Evolutionary conservation across 2,113 vertebrate species (phyloP), one percentile per base, ranked within the genome.

Genomic region (Tiliqua scincoides): DNA sequence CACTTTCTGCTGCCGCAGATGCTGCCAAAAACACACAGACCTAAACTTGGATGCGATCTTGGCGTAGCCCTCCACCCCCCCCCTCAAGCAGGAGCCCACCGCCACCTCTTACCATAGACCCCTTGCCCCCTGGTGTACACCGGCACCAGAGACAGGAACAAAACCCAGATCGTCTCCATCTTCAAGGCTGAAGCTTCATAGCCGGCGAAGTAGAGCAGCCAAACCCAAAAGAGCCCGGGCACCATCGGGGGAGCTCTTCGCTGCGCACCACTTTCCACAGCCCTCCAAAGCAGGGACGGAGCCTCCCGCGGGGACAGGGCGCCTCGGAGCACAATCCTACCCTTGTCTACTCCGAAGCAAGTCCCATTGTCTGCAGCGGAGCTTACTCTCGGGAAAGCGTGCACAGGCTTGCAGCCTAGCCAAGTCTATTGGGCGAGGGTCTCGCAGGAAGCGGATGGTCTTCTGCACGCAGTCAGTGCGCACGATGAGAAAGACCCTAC

Each of bases 91-190:
- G 79, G 74, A 65, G 71, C 37, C 52, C 67, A 57, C 62, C 14
- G 63, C 43, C 75, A 0, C 62, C 63, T 76, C 95, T 96, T 95
- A 96, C 95, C 95, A 67, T 96, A 95, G 62, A 95, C 95, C 79
- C 95, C 95, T 90, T 96, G 94, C 86, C 94, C 95, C 72, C 90
- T 75, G 93, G 87, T 93, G 91, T 90, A 89, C 59, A 70, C 91
- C 23, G 95, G 95, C 85, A 93, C 86, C 85, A 95, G 89, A 74
- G 94, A 90, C 62, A 96, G 90, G 32, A 95, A 88, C 61, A 95
- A 90, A 85, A 95, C n/a, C 0, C 89, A 94, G 68, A 95, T 89
- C 61, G 91, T 87, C 92, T 95, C 95, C 95, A 96, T 96, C 93
- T 94, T 94, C 93, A 93, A 88, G 88, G 87, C 90, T 91, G 90